Conservation (phyloP, 2,797 vertebrate species). For the Peromyscus attwateri region DNA sequence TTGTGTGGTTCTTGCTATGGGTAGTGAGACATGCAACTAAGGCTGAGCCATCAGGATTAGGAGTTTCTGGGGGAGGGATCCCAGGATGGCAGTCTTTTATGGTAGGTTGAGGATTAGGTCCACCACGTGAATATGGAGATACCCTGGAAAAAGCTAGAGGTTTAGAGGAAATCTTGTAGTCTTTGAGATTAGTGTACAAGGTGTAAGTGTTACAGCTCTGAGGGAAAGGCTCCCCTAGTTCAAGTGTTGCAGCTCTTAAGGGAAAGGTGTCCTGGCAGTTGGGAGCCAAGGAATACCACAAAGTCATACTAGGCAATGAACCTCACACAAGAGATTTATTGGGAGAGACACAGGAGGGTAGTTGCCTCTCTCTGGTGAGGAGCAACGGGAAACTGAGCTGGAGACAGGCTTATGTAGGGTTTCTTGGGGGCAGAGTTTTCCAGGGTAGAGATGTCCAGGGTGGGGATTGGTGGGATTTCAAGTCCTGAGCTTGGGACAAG, state of each 20-base stretch:
- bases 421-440: not conserved
- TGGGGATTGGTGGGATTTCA: not conserved
- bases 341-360: not conserved
- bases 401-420: not conserved
- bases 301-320: not conserved
- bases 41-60: not conserved
- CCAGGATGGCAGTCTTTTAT: not conserved
- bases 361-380: not conserved
- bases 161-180: not conserved
- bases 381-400: not conserved
- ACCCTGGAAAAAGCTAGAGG: not conserved
- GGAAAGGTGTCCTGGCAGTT: not conserved
- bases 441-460: not conserved
- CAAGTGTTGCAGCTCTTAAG: not conserved
- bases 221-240: not conserved
- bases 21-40: not conserved
- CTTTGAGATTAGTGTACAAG: not conserved
- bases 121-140: not conserved
- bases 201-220: not conserved
- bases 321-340: not conserved
- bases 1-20: not conserved
- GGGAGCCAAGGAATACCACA: not conserved
- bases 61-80: not conserved
- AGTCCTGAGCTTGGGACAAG: not conserved
- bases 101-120: not conserved